phyloP scores from a whole-genome alignment of 2,113 vertebrate species.

The Piaya cayana region DNA sequence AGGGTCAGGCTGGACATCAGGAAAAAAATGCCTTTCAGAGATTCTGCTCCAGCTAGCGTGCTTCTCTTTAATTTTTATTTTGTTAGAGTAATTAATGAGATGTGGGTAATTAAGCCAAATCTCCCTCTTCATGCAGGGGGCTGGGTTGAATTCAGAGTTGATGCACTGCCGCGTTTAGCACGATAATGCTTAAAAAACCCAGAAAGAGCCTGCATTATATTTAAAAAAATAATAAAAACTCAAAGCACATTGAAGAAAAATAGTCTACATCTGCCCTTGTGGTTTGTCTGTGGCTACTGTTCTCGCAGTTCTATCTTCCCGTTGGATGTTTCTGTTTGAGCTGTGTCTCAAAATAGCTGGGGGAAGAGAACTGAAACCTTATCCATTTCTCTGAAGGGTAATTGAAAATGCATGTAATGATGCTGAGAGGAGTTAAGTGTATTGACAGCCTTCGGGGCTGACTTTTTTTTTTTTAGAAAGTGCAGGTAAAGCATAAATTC shows the following conservation, averaged over 20 bases:
- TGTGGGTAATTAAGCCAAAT: not conserved
- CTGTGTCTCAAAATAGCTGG: not conserved
- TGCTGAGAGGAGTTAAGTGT: not conserved
- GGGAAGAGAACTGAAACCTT: not conserved
- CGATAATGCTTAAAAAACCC: not conserved
- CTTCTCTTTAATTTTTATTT: slow-evolving; percentile 2
- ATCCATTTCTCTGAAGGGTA: not conserved
- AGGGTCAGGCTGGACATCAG: no score
- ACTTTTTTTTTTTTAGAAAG: not conserved
- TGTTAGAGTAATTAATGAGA: not conserved
- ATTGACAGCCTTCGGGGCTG: not conserved
- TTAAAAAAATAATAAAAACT: not conserved
- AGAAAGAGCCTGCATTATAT: not conserved
- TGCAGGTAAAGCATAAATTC: not conserved
- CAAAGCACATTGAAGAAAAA: not conserved
- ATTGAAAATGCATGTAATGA: not conserved
- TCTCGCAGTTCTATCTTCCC: slow-evolving; percentile 3
- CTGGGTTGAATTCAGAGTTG: not conserved
- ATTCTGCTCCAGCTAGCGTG: not conserved
- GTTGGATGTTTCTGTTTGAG: slow-evolving; percentile 6
- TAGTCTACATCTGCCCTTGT: not conserved
- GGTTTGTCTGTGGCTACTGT: slow-evolving; percentile 42
- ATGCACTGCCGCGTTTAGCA: not conserved
- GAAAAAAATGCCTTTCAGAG: not conserved
- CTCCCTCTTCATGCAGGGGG: not conserved